Base-by-base conservation (phyloP, 1,140 invertebrate species). In the Drosophila neocordata region DNA sequence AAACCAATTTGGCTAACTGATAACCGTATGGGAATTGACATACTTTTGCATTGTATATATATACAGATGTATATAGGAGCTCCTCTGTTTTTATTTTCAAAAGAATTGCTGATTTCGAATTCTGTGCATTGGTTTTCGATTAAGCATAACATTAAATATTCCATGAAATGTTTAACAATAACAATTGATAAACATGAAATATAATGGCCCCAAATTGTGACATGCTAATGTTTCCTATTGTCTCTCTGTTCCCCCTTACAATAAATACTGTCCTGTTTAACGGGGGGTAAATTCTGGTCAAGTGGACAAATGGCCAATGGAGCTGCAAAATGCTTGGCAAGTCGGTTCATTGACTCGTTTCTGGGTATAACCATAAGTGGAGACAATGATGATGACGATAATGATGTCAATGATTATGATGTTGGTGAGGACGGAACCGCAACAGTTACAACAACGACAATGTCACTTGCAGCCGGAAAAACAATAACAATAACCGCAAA, bases 381-480 rank as follows among this genome's bases (percentile, higher is more conserved):
- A 24, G 56, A 63, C 35, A 61, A 60, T 57, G 70, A 55, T 55
- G 48, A 34, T 9, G 11, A 44, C 48, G 62, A 20, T 11, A 38
- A 57, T 57, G 64, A 22, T 31, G 65, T 51, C 52, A 65, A 61
- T 61, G 62, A 20, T n/a, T 31, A 57, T 65, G 55, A 22, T 31
- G 65, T 52, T 60, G 69, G 55, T 59, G 68, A 31, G 55, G 61
- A 74, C 53, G 38, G 58, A 73, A 85, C 68, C 74, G 81, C 81
- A 84, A 85, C 80, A 84, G 81, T 77, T 80, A 67, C 61, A 56
- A 67, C 61, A 56, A 58, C 66, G 53, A 62, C 73, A 79, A 73
- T 68, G 65, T 56, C 76, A 69, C 62, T 59, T 64, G 55, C 66
- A 74, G 75, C 41, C 57, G 20, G 31, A 66, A 62, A 61, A 72